A percentile compares a stretch with the other conserved stretches of the same genome.
phyloP scores from a whole-genome alignment of 92 coral and sea anemone species.

The Montipora capitata region DNA sequence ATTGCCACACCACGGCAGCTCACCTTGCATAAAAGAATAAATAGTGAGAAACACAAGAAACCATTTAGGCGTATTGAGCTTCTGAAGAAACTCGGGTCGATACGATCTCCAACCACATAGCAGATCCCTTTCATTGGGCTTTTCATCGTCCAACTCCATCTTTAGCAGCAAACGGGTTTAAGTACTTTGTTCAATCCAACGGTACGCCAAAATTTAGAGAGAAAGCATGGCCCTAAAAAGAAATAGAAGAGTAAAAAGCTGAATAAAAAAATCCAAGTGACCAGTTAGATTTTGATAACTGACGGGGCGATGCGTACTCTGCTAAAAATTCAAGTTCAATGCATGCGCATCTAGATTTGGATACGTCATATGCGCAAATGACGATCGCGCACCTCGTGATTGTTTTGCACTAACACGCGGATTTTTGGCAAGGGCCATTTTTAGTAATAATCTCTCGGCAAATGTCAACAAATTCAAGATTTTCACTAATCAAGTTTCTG shows the following conservation, averaged over 20 bases:
- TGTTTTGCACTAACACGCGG: too few species aligned
- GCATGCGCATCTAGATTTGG: too few species aligned
- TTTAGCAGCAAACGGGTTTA: not conserved
- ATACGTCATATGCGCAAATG: too few species aligned
- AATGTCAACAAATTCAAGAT: too few species aligned
- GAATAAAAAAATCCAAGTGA: not conserved
- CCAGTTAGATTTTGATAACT: too few species aligned
- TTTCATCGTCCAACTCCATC: slow-evolving; percentile 62
- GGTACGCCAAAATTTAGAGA: not conserved
- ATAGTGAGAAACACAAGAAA: slow-evolving; percentile 94
- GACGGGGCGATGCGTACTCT: too few species aligned
- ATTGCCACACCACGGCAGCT: not conserved
- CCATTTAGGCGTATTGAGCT: slow-evolving; percentile 98
- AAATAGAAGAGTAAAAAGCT: not conserved
- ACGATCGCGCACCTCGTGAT: too few species aligned
- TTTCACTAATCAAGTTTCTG: too few species aligned
- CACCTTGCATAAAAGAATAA: slow-evolving; percentile 99
- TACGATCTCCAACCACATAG: slow-evolving; percentile 97
- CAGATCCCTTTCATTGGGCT: slow-evolving; percentile 79
- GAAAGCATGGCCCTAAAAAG: slow-evolving; percentile 34
- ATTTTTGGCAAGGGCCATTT: too few species aligned
- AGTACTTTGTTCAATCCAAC: not conserved
- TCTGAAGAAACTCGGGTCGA: slow-evolving; percentile 93
- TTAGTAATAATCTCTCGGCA: too few species aligned
- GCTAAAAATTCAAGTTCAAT: too few species aligned